Evolutionary conservation across 2,113 vertebrate genomes (phyloP).

Genomic region (Microtus ochrogaster): DNA sequence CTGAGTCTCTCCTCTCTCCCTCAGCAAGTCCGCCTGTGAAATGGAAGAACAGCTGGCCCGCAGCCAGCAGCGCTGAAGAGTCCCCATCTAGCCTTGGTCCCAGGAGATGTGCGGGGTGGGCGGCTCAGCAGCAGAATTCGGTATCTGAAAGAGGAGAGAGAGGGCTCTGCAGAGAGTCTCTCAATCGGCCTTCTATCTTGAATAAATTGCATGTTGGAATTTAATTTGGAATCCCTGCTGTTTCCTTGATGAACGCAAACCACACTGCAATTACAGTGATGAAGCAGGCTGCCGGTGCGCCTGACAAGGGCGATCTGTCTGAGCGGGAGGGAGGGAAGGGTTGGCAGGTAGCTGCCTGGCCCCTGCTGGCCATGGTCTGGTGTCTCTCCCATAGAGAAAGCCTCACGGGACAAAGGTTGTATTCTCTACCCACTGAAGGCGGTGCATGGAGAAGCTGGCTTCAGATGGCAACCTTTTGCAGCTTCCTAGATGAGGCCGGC

Average conservation of each 20-base stretch:
- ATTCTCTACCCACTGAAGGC: neutral
- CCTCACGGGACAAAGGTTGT: neutral
- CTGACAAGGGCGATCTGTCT: slow-evolving; percentile 67
- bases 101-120: neutral
- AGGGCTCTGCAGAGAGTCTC: neutral
- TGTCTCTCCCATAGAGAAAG: neutral
- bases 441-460: too few species aligned
- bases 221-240: slow-evolving; percentile 73
- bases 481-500: neutral
- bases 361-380: rapidly evolving
- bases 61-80: neutral
- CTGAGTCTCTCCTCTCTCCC: neutral
- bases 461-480: neutral
- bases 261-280: slow-evolving; percentile 67
- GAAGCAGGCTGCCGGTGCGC: slow-evolving; percentile 39
- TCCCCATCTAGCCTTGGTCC: neutral
- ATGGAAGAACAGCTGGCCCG: neutral
- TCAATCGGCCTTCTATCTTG: slow-evolving; percentile 8
- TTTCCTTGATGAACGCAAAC: slow-evolving; percentile 73
- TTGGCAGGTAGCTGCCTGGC: neutral
- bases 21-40: neutral
- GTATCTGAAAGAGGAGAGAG: neutral
- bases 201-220: slow-evolving; percentile 67
- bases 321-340: slow-evolving; percentile 2
- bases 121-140: neutral